Conservation (phyloP, 2,888 invertebrate genomes). For the Hydropsyche betteni region DNA sequence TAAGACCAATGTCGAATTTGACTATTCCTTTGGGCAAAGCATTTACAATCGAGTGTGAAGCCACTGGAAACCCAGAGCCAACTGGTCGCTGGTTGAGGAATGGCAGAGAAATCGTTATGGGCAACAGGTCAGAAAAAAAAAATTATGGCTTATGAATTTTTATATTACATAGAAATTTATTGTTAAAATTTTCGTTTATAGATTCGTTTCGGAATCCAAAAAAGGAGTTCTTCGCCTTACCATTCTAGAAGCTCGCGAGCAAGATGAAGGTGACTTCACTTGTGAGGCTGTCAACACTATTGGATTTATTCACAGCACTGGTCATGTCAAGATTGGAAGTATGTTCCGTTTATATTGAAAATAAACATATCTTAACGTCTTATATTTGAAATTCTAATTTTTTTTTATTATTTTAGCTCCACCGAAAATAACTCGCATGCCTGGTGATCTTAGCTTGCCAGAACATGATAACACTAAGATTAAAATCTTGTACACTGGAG, state of each 20-base stretch:
- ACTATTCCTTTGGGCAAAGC: constrained; percentile 85
- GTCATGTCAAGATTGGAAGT: constrained; percentile 90
- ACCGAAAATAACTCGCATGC: constrained; percentile 90
- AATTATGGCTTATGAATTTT: too few relatives aligned
- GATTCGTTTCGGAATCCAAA: constrained; percentile 69
- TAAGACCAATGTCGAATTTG: constrained; percentile 78
- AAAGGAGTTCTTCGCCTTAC: constrained; percentile 85
- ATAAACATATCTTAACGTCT: background rate
- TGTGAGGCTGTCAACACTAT: constrained; percentile 95
- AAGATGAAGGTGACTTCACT: constrained; percentile 95
- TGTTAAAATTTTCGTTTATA: constrained; percentile 51
- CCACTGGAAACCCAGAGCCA: constrained; percentile 88
- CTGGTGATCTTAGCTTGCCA: constrained; percentile 87
- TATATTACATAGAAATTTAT: background rate
- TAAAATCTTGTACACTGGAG: constrained; percentile 95
- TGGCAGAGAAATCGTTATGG: constrained; percentile 86
- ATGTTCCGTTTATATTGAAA: constrained; percentile 57
- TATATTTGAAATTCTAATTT: constrained; percentile 34
- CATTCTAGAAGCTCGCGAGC: constrained; percentile 86
- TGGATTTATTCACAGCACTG: constrained; percentile 89
- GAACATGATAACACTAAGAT: constrained; percentile 97
- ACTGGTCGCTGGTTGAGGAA: constrained; percentile 90
- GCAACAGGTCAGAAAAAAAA: constrained; percentile 63
- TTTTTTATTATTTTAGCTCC: constrained; percentile 70
- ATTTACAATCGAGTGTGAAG: constrained; percentile 85